A percentile compares a stretch with the other conserved stretches of the same genome.
phyloP scores from a whole-genome alignment of 1,140 invertebrate species.

The Cherax quadricarinatus region DNA sequence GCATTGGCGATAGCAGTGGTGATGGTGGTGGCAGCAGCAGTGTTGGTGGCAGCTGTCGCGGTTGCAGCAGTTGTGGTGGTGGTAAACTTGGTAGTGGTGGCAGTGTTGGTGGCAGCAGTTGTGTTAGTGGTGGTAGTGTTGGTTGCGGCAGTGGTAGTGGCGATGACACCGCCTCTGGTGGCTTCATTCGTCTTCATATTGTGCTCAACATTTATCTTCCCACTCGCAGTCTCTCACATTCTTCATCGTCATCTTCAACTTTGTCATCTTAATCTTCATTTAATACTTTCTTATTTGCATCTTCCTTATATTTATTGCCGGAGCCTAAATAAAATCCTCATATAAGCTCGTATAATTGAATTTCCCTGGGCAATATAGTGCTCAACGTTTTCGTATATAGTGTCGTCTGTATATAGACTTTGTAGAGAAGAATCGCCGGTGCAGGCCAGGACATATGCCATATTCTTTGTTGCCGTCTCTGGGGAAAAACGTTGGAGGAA shows the following conservation, averaged over 20 bases:
- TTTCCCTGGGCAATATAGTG: neutral
- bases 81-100: neutral
- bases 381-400: neutral
- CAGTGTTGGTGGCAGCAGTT: neutral
- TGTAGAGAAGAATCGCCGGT: no score
- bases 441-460: no score
- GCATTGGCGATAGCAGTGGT: neutral
- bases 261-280: neutral
- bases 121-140: no score
- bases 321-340: constrained; percentile 4
- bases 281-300: constrained; percentile 22
- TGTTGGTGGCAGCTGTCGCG: no score
- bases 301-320: constrained; percentile 26
- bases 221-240: neutral
- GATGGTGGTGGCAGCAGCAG: neutral
- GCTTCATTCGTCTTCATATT: neutral
- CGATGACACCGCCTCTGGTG: neutral
- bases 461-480: no score
- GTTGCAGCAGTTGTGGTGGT: no score
- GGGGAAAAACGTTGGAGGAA: no score
- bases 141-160: neutral
- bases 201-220: neutral
- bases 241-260: neutral
- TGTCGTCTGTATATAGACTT: no score
- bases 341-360: constrained; percentile 23